phyloP scores from a whole-genome alignment of 2,888 invertebrate species.

The Spodoptera exigua region DNA sequence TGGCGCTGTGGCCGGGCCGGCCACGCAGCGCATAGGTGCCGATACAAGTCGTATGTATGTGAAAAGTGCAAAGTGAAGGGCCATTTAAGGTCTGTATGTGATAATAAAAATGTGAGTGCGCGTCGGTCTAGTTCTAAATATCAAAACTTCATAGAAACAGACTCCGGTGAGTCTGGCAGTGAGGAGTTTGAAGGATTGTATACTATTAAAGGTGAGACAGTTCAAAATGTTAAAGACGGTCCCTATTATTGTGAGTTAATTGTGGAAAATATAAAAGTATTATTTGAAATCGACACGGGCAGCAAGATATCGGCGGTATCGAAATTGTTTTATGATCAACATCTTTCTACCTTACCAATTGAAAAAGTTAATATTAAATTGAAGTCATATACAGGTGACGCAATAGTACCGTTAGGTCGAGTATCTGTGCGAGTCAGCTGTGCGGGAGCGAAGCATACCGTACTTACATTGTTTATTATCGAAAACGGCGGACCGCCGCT shows the following conservation, averaged over 20 bases:
- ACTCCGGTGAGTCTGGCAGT: slow-evolving; percentile 9
- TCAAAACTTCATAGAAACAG: slow-evolving; percentile 17
- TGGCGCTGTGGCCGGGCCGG: slow-evolving; percentile 27
- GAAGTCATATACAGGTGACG: slow-evolving; percentile 18
- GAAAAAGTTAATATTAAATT: slow-evolving; percentile 7
- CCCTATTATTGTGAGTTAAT: slow-evolving; percentile 9
- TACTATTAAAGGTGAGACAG: slow-evolving; percentile 3
- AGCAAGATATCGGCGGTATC: slow-evolving; percentile 19
- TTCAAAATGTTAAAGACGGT: slow-evolving; percentile 10
- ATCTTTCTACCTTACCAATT: slow-evolving; percentile 5
- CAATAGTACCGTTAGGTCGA: slow-evolving; percentile 21
- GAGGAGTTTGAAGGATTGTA: slow-evolving; percentile 11
- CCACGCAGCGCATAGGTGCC: background rate
- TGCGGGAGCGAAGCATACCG: background rate
- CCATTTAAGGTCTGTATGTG: slow-evolving; percentile 27
- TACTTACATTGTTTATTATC: slow-evolving; percentile 15
- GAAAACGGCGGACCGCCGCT: slow-evolving; percentile 29
- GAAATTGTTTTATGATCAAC: slow-evolving; percentile 6
- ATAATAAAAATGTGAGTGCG: slow-evolving; percentile 5
- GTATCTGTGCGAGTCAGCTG: slow-evolving; percentile 9
- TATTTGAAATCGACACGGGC: slow-evolving; percentile 26
- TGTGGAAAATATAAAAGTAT: slow-evolving; percentile 2
- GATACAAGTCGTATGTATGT: too few relatives aligned
- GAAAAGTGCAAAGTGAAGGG: slow-evolving; percentile 9
- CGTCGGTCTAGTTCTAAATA: slow-evolving; percentile 3